Percentiles rank a stretch among this genome's conserved stretches.
Evolutionary conservation across 1,140 invertebrate genomes (phyloP).

Genomic region (Atta cephalotes): DNA sequence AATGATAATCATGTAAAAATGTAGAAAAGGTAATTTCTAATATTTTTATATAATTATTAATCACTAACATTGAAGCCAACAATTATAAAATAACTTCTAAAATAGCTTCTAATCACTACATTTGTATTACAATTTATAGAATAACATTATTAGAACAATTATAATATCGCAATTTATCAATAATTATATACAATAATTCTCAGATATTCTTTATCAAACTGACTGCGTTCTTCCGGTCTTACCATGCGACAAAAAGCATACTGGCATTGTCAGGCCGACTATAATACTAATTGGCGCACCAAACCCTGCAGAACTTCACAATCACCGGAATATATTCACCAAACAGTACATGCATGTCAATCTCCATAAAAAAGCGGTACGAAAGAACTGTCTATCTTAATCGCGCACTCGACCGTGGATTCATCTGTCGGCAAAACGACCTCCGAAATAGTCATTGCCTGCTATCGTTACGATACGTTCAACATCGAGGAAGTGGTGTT

Average conservation of each 20-base stretch:
- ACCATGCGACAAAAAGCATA: too few relatives aligned
- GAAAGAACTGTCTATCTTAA: slow-evolving; percentile 81
- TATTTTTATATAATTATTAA: background rate
- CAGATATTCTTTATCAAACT: background rate
- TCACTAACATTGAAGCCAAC: background rate
- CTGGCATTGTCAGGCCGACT: background rate
- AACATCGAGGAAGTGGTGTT: background rate
- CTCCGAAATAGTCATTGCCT: slow-evolving; percentile 24
- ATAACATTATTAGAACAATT: background rate
- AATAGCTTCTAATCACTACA: background rate
- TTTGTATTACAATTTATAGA: background rate
- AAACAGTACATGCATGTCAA: slow-evolving; percentile 65
- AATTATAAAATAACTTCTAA: background rate
- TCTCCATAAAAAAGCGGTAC: slow-evolving; percentile 77
- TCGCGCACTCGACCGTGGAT: slow-evolving; percentile 43
- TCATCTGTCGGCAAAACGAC: slow-evolving; percentile 20
- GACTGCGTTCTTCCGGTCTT: slow-evolving; percentile 15
- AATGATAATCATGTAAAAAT: background rate
- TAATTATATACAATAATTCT: background rate
- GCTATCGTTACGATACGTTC: background rate
- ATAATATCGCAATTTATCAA: background rate
- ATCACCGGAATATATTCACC: slow-evolving; percentile 36
- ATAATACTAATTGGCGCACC: background rate
- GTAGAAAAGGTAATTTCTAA: background rate
- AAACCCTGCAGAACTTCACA: background rate